These are phyloP conservation scores for Cyprinus carpio DNA, from an alignment of 2,113 vertebrate genomes.

Conservation along the genomic window DNA sequence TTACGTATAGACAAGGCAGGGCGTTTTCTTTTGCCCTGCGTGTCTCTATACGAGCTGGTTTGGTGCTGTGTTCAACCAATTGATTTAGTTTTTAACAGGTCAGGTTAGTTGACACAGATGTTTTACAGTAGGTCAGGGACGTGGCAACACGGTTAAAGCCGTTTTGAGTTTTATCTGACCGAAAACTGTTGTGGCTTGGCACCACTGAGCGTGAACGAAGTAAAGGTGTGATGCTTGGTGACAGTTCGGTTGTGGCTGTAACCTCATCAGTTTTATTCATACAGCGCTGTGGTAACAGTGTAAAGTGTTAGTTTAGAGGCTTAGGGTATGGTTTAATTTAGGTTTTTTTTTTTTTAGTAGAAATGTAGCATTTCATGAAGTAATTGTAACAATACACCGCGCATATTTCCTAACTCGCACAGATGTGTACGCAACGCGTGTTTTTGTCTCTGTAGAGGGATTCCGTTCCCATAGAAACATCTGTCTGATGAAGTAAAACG, in stretches of 20 bases:
- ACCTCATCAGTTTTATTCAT: not conserved
- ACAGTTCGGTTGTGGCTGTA: conserved; percentile 2
- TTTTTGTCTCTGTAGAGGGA: conserved; percentile 1
- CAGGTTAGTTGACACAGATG: not conserved
- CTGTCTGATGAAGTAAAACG: conserved; percentile 21
- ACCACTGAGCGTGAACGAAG: not conserved
- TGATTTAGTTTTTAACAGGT: not conserved
- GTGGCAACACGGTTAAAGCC: not conserved
- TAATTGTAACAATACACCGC: not conserved
- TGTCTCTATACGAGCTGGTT: conserved; percentile 50
- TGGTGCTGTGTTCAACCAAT: conserved; percentile 48
- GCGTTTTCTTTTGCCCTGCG: conserved; percentile 77
- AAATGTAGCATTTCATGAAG: not conserved
- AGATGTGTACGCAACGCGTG: not conserved
- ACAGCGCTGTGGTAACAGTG: not conserved
- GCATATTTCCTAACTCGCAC: not conserved
- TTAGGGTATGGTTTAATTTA: not conserved
- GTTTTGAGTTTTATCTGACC: not conserved
- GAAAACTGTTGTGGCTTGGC: not conserved
- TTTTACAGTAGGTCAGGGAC: not conserved
- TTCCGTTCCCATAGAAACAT: conserved; percentile 34
- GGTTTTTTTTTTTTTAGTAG: not conserved
- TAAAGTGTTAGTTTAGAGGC: not conserved
- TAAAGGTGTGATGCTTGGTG: conserved; percentile 19
- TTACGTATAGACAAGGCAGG: conserved; percentile 70